Percentiles rank a stretch among this genome's conserved stretches.
Evolutionary conservation across 2,113 vertebrate species (phyloP).

Genomic region (Triplophysa tibetana): DNA sequence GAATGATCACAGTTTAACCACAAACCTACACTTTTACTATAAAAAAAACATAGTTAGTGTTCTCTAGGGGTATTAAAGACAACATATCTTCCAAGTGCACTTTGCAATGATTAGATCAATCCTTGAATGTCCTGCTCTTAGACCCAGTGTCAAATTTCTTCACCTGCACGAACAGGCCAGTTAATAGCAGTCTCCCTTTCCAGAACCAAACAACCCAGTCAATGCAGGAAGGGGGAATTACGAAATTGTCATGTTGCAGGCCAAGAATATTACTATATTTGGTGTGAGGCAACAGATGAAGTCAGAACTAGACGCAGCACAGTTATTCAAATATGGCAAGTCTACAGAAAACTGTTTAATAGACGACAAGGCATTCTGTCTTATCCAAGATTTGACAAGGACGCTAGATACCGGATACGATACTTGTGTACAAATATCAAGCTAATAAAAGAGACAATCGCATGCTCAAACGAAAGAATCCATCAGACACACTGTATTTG

Average conservation of each 20-base stretch:
- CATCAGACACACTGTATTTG: background rate
- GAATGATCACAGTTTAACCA: too few species aligned
- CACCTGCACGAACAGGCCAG: constrained; percentile 12
- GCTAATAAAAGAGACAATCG: background rate
- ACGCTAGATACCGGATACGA: background rate
- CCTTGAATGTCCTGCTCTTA: background rate
- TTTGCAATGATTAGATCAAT: background rate
- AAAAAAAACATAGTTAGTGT: too few species aligned
- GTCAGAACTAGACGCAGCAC: constrained; percentile 33
- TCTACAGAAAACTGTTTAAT: background rate
- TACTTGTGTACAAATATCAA: background rate
- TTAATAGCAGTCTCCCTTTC: background rate
- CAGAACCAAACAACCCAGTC: constrained; percentile 1
- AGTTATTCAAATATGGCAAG: constrained; percentile 45
- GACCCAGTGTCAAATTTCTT: background rate
- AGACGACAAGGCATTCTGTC: background rate
- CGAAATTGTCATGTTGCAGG: constrained; percentile 50
- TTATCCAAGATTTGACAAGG: constrained; percentile 12
- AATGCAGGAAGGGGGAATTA: constrained; percentile 44
- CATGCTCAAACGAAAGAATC: background rate
- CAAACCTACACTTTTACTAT: too few species aligned
- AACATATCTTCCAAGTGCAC: background rate
- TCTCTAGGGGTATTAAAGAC: too few species aligned
- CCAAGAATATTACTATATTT: constrained; percentile 56
- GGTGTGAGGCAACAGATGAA: constrained; percentile 48